Evolutionary conservation across 2,797 vertebrate genomes (phyloP).

Genomic region (Pseudomugil tenellus): DNA sequence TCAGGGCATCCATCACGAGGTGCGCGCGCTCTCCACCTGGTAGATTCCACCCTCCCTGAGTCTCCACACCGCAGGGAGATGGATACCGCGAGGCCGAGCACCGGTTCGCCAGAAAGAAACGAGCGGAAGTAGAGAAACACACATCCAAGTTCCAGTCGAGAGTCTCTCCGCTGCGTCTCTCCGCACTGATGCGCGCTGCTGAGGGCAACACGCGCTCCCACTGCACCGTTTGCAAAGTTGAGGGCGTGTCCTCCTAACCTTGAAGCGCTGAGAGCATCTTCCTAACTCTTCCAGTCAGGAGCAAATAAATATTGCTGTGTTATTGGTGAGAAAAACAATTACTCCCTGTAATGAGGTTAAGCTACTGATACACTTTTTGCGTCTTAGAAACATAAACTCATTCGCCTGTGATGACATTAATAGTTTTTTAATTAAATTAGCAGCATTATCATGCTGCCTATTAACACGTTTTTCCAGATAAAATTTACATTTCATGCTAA

Average conservation of each 20-base stretch:
- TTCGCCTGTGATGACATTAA: not conserved
- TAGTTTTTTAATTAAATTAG: not conserved
- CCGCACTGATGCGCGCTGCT: constrained; percentile 18
- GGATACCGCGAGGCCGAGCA: constrained; percentile 12
- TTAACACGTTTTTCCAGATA: not conserved
- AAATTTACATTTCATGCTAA: not conserved
- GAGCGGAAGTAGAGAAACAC: not conserved
- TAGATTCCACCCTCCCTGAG: constrained; percentile 53
- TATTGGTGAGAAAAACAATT: not conserved
- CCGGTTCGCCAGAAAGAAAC: constrained; percentile 8
- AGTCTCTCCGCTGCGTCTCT: not conserved
- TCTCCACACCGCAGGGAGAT: constrained; percentile 37
- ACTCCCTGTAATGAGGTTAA: not conserved
- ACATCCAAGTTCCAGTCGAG: constrained; percentile 26
- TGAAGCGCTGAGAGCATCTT: constrained; percentile 6
- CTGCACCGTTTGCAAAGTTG: constrained; percentile 56
- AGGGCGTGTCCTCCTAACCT: constrained; percentile 72
- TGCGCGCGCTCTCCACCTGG: constrained; percentile 67
- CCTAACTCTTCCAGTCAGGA: not conserved
- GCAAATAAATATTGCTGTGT: not conserved
- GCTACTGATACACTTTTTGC: not conserved
- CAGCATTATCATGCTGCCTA: not conserved
- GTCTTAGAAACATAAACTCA: not conserved
- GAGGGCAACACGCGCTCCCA: constrained; percentile 20
- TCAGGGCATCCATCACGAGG: constrained; percentile 88